These are phyloP conservation scores for Microplitis manilae DNA, from an alignment of 2,888 invertebrate species.

Conservation along the genomic window DNA sequence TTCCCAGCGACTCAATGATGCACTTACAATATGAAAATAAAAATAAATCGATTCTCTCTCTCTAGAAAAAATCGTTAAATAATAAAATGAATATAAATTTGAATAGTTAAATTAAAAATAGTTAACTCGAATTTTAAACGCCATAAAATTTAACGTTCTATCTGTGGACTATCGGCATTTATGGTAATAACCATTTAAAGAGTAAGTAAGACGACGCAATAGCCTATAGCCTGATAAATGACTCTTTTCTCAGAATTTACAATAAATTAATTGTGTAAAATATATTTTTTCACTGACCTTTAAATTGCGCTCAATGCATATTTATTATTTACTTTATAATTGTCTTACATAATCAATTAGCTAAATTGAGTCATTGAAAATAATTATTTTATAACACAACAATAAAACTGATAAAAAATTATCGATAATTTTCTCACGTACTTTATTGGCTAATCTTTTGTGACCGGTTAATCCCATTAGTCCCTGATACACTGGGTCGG, in stretches of 20 bases:
- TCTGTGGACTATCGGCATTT: background rate
- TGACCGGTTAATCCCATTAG: background rate
- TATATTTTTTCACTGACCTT: slow-evolving; percentile 4
- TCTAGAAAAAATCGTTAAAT: no score
- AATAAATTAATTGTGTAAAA: slow-evolving; percentile 2
- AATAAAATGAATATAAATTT: no score
- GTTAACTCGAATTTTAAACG: no score
- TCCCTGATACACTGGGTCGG: no score
- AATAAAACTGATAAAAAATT: background rate
- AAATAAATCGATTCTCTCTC: no score
- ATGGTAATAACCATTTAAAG: background rate
- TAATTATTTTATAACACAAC: background rate
- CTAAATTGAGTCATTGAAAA: background rate
- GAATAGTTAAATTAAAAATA: no score
- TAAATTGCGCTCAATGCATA: background rate
- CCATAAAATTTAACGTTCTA: no score
- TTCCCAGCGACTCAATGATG: background rate
- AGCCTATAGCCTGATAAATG: background rate
- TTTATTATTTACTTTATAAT: background rate
- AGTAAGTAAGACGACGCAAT: background rate
- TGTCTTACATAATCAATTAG: slow-evolving; percentile 7
- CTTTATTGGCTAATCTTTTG: background rate
- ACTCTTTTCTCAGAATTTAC: background rate
- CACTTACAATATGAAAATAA: background rate
- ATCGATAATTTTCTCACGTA: background rate